Base-by-base conservation (phyloP, 2,113 vertebrate species). In the Pyxicephalus adspersus region DNA sequence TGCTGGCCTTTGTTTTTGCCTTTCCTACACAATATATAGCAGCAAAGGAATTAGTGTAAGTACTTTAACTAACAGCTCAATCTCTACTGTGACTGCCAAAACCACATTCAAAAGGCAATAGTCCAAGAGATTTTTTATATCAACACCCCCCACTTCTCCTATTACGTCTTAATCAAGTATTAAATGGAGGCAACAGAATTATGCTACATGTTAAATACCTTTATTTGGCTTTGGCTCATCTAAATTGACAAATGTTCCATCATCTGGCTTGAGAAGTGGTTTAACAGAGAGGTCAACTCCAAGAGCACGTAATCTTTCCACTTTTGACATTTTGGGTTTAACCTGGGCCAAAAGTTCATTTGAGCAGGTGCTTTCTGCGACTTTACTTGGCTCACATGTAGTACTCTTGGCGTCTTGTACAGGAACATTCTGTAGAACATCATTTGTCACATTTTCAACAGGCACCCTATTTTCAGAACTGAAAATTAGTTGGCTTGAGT, bases 251-350 rank as follows among this genome's bases (percentile, higher is more conserved):
- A 98, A 98, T 26, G 91, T 90, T 18, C 94, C 95, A 0, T 93
- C 91, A 70, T 91, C 91, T 7, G 93, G 89, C 81, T 90, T 94
- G 77, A 98, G 87, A 57, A 90, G 94, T n/a, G 94, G 95, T 22
- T 96, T 91, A 55, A 95, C 87, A 0, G 94, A 95, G 34, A 97
- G 92, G 60, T 96, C 91, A 31, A 99, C 83, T 23, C 97, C 97
- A 34, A 99, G 91, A 16, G 95, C 92, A 80, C 91, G 94, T 54
- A 99, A 91, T 76, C 94, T 89, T 28, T 95, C 90, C 79, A 96
- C 23, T 73, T 88, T 96, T 86, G 95, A 95, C 83, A 88, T 91
- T 83, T 88, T 95, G 1, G 19, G 77, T 87, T 92, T 96, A 50
- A 84, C 26, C 20, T 61, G 67, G 20, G 5, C 11, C 13, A 22